These are phyloP conservation scores for Reticulitermes speratus DNA, from an alignment of 1,140 invertebrate species.

Conservation along the genomic window DNA sequence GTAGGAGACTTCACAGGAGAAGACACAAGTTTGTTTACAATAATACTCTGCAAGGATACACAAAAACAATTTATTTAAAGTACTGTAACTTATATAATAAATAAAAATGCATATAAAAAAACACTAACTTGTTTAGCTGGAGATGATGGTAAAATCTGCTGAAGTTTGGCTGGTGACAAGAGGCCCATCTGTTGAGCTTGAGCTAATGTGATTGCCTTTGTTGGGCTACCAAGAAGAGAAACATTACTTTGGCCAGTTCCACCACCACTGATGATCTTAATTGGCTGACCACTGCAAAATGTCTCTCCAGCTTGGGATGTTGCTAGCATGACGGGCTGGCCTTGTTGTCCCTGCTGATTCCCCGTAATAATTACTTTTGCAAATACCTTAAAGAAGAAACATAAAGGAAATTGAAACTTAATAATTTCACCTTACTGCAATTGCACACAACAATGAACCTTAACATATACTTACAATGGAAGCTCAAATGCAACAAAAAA, in stretches of 20 bases:
- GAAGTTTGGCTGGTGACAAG: slow-evolving; percentile 53
- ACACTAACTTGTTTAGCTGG: slow-evolving; percentile 46
- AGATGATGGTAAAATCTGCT: slow-evolving; percentile 52
- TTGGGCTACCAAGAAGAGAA: slow-evolving; percentile 47
- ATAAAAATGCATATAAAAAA: slow-evolving; percentile 23
- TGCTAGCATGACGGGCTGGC: slow-evolving; percentile 46
- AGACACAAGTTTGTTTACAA: slow-evolving; percentile 52
- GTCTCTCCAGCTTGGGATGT: slow-evolving; percentile 40
- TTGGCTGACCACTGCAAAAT: slow-evolving; percentile 36
- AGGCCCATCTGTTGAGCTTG: slow-evolving; percentile 69
- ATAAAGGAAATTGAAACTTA: slow-evolving; percentile 22
- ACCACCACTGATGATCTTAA: slow-evolving; percentile 38
- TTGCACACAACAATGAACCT: no score
- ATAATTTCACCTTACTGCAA: background rate
- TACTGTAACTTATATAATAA: slow-evolving; percentile 26
- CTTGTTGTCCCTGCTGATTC: slow-evolving; percentile 46
- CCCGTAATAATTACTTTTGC: slow-evolving; percentile 63
- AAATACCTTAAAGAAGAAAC: slow-evolving; percentile 45
- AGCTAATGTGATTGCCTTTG: slow-evolving; percentile 67
- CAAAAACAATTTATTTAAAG: background rate
- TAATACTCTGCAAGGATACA: slow-evolving; percentile 45
- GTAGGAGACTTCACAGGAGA: slow-evolving; percentile 40
- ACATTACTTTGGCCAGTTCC: slow-evolving; percentile 30
- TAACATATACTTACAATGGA: no score
- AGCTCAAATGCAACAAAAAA: no score